Conservation (phyloP, 2,113 vertebrate species). For the Cebidichthys violaceus region DNA sequence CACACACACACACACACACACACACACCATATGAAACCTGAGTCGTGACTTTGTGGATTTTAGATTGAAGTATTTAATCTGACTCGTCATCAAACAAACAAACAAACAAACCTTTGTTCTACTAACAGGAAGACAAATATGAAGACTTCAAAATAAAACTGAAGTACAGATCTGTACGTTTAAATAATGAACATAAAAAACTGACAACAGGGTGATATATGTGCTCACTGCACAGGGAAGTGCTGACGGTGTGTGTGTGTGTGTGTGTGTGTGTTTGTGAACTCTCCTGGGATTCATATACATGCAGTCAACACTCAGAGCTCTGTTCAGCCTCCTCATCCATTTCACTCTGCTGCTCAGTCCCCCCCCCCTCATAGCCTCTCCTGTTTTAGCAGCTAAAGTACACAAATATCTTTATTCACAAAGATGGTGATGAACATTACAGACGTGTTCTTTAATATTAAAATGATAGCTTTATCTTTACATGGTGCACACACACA, state of each 20-base stretch:
- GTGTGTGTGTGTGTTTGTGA: not conserved
- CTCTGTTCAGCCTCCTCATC: not conserved
- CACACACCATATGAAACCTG: not conserved
- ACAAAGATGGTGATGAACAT: too few species aligned
- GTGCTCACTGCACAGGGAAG: not conserved
- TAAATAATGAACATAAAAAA: not conserved
- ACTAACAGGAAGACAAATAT: not conserved
- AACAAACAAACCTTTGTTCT: not conserved
- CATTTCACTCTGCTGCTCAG: not conserved
- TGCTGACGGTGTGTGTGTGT: not conserved
- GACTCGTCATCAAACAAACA: not conserved
- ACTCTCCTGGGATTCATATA: not conserved
- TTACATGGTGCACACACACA: not conserved
- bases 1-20: not conserved
- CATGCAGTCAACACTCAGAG: slow-evolving; percentile 9
- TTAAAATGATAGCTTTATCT: not conserved
- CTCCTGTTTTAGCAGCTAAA: not conserved
- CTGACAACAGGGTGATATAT: not conserved
- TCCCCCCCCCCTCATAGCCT: not conserved
- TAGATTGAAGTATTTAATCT: slow-evolving; percentile 4
- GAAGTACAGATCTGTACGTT: not conserved
- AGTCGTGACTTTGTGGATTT: too few species aligned
- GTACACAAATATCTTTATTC: too few species aligned
- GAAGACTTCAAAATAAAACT: not conserved
- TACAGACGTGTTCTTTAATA: too few species aligned